Evolutionary conservation across 2,888 invertebrate species (phyloP), one percentile per base, ranked within the genome.

Genomic region (Coelinius sp.): DNA sequence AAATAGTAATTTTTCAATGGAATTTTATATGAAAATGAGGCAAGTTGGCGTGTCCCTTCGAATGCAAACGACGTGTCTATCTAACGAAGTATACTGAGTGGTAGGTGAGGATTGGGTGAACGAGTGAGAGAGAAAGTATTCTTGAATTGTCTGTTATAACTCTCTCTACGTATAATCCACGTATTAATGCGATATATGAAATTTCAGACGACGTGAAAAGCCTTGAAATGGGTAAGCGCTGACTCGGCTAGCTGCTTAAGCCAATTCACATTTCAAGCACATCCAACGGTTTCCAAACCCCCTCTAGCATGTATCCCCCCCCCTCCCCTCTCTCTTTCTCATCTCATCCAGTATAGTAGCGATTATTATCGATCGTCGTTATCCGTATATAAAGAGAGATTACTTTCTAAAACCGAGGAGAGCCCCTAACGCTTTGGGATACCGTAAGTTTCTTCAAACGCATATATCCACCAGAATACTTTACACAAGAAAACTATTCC

Each of bases 141-240:
- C 59, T 62, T 46, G 68, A 68, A 59, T 63, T 70, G 44, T 31
- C 52, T 65, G 49, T 56, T 68, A 69, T 73, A 76, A 76, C 73
- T 73, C 67, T 27, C 73, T 69, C 76, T 74, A 73, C 56, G 71
- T 73, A 73, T 72, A 76, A 77, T 77, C 73, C 76, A 73, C 70
- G 77, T 78, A 78, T 81, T 83, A 80, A 81, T 77, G 78, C 78
- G 78, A 80, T 80, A 78, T 78, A 75, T 77, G 80, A 75, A 80
- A 80, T 77, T 78, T 79, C 77, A 68, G 69, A 73, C 73, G 73
- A 80, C 79, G 79, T 79, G 78, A 77, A 73, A 71, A 73, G 78
- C 78, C 74, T 76, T 70, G 76, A 76, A 79, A 80, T 78, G 76
- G 74, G 71, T 70, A 71, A 71, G 65, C 71, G 78, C 78, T 78